Base-by-base conservation (phyloP, 2,797 vertebrate species). In the Acanthornis magna region DNA sequence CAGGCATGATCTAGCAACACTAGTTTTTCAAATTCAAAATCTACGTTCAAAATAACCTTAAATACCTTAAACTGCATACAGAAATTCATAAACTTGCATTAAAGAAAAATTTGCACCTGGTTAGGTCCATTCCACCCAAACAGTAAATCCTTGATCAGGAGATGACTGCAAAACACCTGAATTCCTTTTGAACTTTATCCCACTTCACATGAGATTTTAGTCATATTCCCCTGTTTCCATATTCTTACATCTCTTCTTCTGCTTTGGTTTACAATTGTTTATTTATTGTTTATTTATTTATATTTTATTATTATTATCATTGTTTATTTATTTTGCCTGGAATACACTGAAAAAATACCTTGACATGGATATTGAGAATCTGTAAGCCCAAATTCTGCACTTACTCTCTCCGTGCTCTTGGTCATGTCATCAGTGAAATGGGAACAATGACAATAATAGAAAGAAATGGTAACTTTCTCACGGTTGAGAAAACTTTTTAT, bases 1-100 rank as follows among this genome's bases (percentile, higher is more conserved):
- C 3, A 50, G 3, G 2, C 16, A 9, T 23, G 4, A 43, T 34
- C 26, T 22, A 30, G 8, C 23, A 47, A 13, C 11, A 27, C 0
- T 30, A 8, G 20, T 18, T 80, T 79, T 93, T 48, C n/a, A 47
- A 22, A 23, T 12, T 47, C 21, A 22, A 47, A 47, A 40, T 34
- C 4, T n/a, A 15, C 7, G 5, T 43, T 51, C 5, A 57, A 47
- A 88, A 61, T 40, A 61, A 9, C 7, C 14, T 11, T 19, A 23
- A 68, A 25, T 7, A 51, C 5, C n/a, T 51, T n/a, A 40, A 43
- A 43, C 10, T 18, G 15, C 20, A 16, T 10, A 18, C 5, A 51
- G 15, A 36, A 40, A 9, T 38, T 54, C 4, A 3, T 25, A 50
- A 50, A 30, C 11, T 62, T 85, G 18, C 8, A 38, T 13, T 34